Conservation (phyloP, 2,797 vertebrate genomes). For the Balearica regulorum region DNA sequence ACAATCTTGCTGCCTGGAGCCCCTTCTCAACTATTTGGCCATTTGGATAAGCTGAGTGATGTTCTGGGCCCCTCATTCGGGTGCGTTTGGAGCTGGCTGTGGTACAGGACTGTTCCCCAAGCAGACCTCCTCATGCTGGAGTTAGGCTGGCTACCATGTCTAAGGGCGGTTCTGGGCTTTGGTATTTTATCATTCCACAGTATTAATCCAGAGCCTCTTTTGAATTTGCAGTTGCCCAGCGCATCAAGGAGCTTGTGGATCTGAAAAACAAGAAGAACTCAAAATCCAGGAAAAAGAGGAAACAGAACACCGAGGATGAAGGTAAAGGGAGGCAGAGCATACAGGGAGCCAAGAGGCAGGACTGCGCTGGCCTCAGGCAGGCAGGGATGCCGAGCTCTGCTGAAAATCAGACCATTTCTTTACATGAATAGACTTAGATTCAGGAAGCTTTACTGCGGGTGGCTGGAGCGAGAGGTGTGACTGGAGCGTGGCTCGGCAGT, state of each 20-base stretch:
- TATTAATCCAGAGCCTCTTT: neutral
- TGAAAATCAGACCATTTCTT: neutral
- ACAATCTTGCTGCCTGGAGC: neutral
- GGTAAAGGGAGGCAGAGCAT: constrained; percentile 50
- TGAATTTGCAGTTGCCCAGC: constrained; percentile 81
- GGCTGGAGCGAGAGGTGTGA: neutral
- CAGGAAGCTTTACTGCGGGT: neutral
- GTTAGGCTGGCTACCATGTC: neutral
- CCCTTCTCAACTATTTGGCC: neutral
- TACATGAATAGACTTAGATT: neutral
- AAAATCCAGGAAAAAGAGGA: constrained; percentile 91
- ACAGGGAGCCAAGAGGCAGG: neutral
- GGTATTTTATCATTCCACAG: neutral
- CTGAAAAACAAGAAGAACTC: constrained; percentile 89
- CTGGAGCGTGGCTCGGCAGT: neutral
- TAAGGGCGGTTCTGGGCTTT: neutral
- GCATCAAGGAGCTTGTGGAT: constrained; percentile 87
- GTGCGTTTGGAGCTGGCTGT: neutral
- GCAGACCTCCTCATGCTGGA: neutral
- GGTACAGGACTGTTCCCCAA: neutral
- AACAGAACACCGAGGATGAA: constrained; percentile 86
- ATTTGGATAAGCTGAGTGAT: neutral
- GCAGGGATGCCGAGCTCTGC: neutral
- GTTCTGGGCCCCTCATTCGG: neutral
- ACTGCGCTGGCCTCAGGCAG: neutral